phyloP scores from a whole-genome alignment of 2,113 vertebrate genomes.

The Macquaria ambigua region DNA sequence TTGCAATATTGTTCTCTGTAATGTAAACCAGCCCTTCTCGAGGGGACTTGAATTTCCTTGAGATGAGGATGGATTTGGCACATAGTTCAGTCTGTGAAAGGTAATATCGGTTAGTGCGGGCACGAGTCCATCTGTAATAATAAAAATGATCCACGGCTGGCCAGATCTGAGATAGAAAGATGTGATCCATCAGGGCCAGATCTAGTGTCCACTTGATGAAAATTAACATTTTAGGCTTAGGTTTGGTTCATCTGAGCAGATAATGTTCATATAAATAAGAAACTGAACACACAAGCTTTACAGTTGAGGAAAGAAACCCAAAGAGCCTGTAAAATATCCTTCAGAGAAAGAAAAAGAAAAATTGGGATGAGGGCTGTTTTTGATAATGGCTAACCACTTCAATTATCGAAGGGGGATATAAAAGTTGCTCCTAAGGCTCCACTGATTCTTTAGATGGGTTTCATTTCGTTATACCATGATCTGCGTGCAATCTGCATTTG shows the following conservation, averaged over 20 bases:
- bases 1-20: conserved; percentile 54
- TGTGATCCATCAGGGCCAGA: conserved; percentile 5
- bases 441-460: conserved; percentile 15
- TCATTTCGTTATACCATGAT: conserved; percentile 6
- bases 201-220: conserved; percentile 18
- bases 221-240: conserved; percentile 26
- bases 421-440: conserved; percentile 21
- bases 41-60: conserved; percentile 58
- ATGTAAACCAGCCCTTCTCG: conserved; percentile 63
- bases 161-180: conserved; percentile 32
- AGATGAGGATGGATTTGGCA: conserved; percentile 64
- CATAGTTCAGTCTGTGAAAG: conserved; percentile 50
- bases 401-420: conserved; percentile 3
- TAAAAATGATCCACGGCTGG: conserved; percentile 40
- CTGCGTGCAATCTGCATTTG: not conserved
- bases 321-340: conserved; percentile 15
- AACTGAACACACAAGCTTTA: not conserved
- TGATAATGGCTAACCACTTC: conserved; percentile 38
- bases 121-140: conserved; percentile 57
- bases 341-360: conserved; percentile 16
- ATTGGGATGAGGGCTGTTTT: conserved; percentile 29
- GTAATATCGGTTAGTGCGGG: conserved; percentile 56
- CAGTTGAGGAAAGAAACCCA: conserved; percentile 16
- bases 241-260: conserved; percentile 31
- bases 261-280: conserved; percentile 5